Percentiles rank a stretch among this genome's conserved stretches.
phyloP scores from a whole-genome alignment of 2,113 vertebrate species.

The Crocuta crocuta region DNA sequence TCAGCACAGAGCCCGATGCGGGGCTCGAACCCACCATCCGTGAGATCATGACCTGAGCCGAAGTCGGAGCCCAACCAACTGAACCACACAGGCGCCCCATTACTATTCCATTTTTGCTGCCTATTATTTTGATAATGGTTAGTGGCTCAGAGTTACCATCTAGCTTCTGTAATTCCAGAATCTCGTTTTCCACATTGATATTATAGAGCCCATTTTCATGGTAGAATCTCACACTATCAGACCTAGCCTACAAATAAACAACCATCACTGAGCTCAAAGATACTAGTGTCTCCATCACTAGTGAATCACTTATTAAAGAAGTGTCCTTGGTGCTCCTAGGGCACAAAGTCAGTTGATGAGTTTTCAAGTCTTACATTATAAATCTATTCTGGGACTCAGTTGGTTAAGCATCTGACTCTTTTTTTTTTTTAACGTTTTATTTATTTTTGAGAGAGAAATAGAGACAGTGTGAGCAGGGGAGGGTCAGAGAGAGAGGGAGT shows the following conservation, averaged over 20 bases:
- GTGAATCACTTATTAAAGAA: neutral
- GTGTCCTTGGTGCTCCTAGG: neutral
- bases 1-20: too few species aligned
- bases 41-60: too few species aligned
- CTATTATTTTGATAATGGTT: neutral
- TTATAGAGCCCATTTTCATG: neutral
- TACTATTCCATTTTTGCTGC: neutral
- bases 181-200: neutral
- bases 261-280: neutral
- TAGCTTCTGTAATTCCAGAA: neutral
- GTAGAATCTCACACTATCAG: neutral
- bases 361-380: slow-evolving; percentile 18
- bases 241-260: neutral
- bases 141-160: neutral
- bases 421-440: too few species aligned
- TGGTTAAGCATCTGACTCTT: too few species aligned
- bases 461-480: too few species aligned
- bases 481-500: too few species aligned
- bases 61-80: too few species aligned
- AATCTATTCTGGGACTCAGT: neutral
- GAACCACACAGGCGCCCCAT: neutral
- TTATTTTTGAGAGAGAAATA: too few species aligned
- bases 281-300: neutral
- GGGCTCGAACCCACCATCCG: too few species aligned
- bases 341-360: neutral